Percentiles rank a stretch among this genome's conserved stretches.
Conservation (phyloP, 2,113 vertebrate species). For the Apaloderma vittatum region DNA sequence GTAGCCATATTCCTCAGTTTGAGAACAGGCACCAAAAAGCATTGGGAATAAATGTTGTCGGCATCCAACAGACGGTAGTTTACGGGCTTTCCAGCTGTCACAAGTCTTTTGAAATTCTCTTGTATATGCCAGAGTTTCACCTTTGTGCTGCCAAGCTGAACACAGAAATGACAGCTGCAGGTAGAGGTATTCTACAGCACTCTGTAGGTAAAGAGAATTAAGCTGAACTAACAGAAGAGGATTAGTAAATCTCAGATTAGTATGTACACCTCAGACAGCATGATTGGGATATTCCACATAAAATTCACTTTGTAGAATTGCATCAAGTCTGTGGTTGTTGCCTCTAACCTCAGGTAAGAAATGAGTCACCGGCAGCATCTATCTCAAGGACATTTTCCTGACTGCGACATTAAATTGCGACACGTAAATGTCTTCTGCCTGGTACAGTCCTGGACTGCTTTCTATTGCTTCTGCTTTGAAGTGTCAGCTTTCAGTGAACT, state of each 20-base stretch:
- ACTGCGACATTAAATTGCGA: not conserved
- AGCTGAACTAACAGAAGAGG: not conserved
- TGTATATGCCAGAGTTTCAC: conserved; percentile 9
- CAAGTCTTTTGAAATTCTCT: not conserved
- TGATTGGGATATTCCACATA: not conserved
- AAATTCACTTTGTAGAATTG: not conserved
- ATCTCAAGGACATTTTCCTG: not conserved
- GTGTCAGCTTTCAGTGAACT: conserved; percentile 30
- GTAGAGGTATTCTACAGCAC: not conserved
- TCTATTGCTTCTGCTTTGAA: conserved; percentile 40
- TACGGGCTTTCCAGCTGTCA: conserved; percentile 22
- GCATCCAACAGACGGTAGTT: not conserved
- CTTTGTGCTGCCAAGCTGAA: conserved; percentile 20
- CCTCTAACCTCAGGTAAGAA: not conserved
- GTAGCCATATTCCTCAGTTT: not conserved
- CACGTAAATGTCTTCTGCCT: not conserved
- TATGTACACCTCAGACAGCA: not conserved
- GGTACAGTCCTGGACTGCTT: not conserved
- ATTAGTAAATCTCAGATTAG: not conserved
- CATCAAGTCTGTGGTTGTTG: not conserved
- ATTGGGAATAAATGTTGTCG: not conserved
- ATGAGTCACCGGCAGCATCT: not conserved
- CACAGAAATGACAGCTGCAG: not conserved
- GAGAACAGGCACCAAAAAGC: not conserved
- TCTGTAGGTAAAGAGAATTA: not conserved